phyloP scores from a whole-genome alignment of 2,797 vertebrate species.

The Spinibarbus caldwelli region DNA sequence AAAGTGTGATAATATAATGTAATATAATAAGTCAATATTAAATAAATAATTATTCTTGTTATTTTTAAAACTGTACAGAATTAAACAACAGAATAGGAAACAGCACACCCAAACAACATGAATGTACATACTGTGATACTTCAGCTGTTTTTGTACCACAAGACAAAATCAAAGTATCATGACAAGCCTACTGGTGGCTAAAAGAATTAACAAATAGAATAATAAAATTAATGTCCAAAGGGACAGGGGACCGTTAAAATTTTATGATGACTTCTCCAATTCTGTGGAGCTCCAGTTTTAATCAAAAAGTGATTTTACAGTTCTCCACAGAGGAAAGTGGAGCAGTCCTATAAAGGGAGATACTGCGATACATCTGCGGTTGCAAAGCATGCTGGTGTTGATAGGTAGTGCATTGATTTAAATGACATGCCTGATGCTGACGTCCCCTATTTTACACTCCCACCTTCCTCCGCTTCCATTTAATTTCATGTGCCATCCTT shows the following conservation, averaged over 20 bases:
- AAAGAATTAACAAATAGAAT: not conserved
- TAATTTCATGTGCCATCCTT: constrained; percentile 56
- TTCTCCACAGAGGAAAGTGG: constrained; percentile 24
- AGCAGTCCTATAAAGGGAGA: constrained; percentile 34
- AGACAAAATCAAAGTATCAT: not conserved
- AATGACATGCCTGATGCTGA: constrained; percentile 46
- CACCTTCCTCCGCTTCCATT: constrained; percentile 48
- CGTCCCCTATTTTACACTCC: constrained; percentile 39
- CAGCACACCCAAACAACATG: not conserved
- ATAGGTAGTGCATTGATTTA: too few species aligned
- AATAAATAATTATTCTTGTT: not conserved
- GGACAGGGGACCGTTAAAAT: not conserved
- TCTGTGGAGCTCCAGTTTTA: constrained; percentile 49
- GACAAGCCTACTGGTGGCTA: not conserved
- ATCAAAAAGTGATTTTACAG: constrained; percentile 50
- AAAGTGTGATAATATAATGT: too few species aligned
- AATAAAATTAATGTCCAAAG: not conserved
- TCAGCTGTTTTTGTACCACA: not conserved
- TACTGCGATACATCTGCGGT: constrained; percentile 44
- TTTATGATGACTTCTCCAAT: not conserved
- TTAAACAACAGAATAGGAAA: too few species aligned
- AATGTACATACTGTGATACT: not conserved
- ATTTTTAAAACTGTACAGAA: not conserved
- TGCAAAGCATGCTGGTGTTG: constrained; percentile 26
- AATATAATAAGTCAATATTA: too few species aligned